Evolutionary conservation across 2,797 vertebrate species (phyloP).

Genomic region (Rhinichthys osculus): DNA sequence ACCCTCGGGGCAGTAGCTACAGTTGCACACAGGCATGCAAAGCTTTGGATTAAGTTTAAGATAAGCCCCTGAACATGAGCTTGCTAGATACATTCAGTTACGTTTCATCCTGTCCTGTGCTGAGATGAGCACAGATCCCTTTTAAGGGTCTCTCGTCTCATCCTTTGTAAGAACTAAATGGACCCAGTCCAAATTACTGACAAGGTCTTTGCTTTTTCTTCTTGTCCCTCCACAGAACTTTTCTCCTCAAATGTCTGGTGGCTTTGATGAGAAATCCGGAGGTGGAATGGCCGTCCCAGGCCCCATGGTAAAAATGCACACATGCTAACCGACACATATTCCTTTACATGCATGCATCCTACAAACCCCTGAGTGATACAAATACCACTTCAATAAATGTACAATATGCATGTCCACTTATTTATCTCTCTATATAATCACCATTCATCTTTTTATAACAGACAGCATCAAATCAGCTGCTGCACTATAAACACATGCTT

Average conservation of each 20-base stretch:
- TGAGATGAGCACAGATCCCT: neutral
- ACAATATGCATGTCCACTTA: neutral
- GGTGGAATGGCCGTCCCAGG: slow-evolving; percentile 86
- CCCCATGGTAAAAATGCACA: slow-evolving; percentile 83
- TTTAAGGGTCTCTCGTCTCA: neutral
- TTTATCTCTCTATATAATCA: neutral
- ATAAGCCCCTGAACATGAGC: neutral
- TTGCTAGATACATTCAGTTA: neutral
- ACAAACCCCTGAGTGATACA: neutral
- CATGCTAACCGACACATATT: slow-evolving; percentile 12
- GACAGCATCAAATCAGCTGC: neutral
- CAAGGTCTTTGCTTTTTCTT: slow-evolving; percentile 34
- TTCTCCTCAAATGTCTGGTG: slow-evolving; percentile 92
- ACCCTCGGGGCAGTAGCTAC: neutral
- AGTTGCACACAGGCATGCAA: neutral
- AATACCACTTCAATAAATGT: neutral
- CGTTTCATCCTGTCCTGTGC: neutral
- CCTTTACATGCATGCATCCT: neutral
- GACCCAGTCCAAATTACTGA: neutral
- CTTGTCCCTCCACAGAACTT: slow-evolving; percentile 85
- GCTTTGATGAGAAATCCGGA: slow-evolving; percentile 90
- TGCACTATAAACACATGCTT: neutral
- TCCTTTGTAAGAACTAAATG: neutral
- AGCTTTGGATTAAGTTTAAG: neutral
- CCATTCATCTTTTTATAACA: neutral